A percentile compares a stretch with the other conserved stretches of the same genome.
Evolutionary conservation across 1,140 invertebrate species (phyloP).

Genomic region (Drosophila ercepeae): DNA sequence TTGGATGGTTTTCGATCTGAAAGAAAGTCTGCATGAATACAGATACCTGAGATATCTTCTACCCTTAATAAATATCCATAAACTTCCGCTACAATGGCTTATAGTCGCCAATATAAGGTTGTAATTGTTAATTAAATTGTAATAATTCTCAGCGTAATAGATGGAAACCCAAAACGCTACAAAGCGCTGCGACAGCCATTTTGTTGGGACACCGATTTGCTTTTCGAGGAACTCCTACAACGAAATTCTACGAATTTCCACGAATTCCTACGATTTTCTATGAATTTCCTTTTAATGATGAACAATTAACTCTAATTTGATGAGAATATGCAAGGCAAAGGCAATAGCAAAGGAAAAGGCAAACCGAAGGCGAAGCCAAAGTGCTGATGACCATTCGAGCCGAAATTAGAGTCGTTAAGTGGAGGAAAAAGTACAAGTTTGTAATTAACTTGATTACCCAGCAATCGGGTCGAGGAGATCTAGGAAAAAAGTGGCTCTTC

Average conservation of each 20-base stretch:
- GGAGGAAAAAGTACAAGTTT: conserved; percentile 50
- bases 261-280: too few relatives aligned
- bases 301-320: conserved; percentile 79
- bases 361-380: too few relatives aligned
- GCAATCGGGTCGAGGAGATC: conserved; percentile 54
- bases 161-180: conserved; percentile 45
- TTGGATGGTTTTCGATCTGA: too few relatives aligned
- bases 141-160: conserved; percentile 52
- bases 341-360: conserved; percentile 40
- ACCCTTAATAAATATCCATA: too few relatives aligned
- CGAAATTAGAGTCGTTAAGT: conserved; percentile 40
- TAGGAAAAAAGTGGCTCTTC: conserved; percentile 55
- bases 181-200: conserved; percentile 55
- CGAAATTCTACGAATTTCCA: conserved; percentile 71
- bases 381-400: conserved; percentile 1
- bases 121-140: too few relatives aligned
- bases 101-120: too few relatives aligned
- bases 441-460: conserved; percentile 72
- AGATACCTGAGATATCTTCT: too few relatives aligned
- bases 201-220: conserved; percentile 43
- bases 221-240: conserved; percentile 60
- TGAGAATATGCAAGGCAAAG: conserved; percentile 77
- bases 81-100: too few relatives aligned
- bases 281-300: conserved; percentile 75
- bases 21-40: too few relatives aligned